Base-by-base conservation (phyloP, 1,140 invertebrate genomes). In the Triops cancriformis region DNA sequence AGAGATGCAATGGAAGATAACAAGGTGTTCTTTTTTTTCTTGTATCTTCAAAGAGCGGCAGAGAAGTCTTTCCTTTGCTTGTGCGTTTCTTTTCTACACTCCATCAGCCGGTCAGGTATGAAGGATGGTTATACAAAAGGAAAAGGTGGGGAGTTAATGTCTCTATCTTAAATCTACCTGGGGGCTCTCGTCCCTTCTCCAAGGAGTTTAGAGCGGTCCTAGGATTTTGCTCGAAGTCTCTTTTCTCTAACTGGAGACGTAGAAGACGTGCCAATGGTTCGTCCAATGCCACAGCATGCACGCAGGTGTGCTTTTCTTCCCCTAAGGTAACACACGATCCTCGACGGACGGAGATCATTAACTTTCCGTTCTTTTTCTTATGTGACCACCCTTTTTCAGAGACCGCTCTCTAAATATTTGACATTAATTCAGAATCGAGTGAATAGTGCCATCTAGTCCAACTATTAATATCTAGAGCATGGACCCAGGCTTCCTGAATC, bases 111-210 rank as follows among this genome's bases (percentile, higher is more conserved):
- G 51, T 23, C 51, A 64, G 51, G 51, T 64, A 64, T 64, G 51
- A 64, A 64, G 23, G 51, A 64, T 64, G 51, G 51, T 64, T 64
- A 64, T 64, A 64, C 51, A 64, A 64, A 64, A 64, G 18, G 51
- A 64, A 64, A 64, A 64, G 51, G 51, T 64, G 51, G 51, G 51
- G 51, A 64, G 51, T 64, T 64, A 64, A 64, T 64, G 51, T 64
- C 51, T 64, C 51, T 64, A 64, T 64, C 51, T 64, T 64, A 64
- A 64, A 64, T 64, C 51, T 64, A 64, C 51, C 51, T 64, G 51
- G n/a, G 51, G 51, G 51, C 51, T 64, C n/a, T 64, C 51, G 51
- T 23, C 23, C 51, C 51, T 64, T 64, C 23, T 14, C 18, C 23
- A 23, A 45, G 23, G 12, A 64, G 18, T 64, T 64, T 64, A 23